Conservation (phyloP, 2,797 vertebrate species). For the Sebastes hubbsi region DNA sequence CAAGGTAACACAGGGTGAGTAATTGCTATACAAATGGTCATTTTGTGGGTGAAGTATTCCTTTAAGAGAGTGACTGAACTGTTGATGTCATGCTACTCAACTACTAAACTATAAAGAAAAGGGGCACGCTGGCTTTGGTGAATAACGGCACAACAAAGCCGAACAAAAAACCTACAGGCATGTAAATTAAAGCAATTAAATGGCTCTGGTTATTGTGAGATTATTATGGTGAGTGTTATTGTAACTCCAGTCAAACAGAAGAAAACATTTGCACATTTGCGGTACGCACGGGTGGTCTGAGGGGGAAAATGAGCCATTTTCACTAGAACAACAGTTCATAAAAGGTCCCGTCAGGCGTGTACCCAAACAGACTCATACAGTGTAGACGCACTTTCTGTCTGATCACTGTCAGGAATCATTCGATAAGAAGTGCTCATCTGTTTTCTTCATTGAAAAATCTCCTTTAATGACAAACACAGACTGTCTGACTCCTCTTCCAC, state of each 20-base stretch:
- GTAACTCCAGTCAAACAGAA: constrained; percentile 12
- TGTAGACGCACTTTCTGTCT: neutral
- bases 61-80: constrained; percentile 3
- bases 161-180: neutral
- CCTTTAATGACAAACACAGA: constrained; percentile 78
- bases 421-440: constrained; percentile 68
- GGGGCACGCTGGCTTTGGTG: neutral
- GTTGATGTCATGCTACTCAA: constrained; percentile 9
- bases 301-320: constrained; percentile 15
- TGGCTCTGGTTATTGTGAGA: neutral
- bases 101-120: neutral
- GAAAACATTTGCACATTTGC: neutral
- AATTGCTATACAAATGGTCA: neutral
- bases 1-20: neutral
- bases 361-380: neutral
- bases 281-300: constrained; percentile 1
- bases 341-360: neutral
- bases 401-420: constrained; percentile 56
- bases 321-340: constrained; percentile 8
- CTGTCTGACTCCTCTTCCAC: constrained; percentile 68
- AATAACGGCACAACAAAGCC: neutral
- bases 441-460: constrained; percentile 70
- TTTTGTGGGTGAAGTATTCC: neutral
- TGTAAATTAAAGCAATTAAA: constrained; percentile 6
- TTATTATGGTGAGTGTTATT: neutral